These are phyloP conservation scores for Meleagris gallopavo DNA, from an alignment of 2,113 vertebrate genomes.

Conservation along the genomic window DNA sequence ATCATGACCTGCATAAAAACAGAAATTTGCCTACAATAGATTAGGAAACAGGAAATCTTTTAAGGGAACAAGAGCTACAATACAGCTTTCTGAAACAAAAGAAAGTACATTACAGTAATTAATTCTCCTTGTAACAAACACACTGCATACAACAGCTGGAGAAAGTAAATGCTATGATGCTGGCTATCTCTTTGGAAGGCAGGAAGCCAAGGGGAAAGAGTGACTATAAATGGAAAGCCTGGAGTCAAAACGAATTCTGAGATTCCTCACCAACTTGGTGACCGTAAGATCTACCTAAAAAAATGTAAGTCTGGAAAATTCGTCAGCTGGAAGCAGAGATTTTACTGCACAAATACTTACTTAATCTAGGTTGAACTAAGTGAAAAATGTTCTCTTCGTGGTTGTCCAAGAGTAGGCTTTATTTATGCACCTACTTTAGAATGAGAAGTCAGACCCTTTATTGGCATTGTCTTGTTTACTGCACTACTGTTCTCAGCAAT, in stretches of 20 bases:
- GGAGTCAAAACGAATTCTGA: conserved; percentile 3
- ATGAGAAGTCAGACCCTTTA: neutral
- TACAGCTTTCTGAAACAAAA: conserved; percentile 34
- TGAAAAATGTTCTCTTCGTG: neutral
- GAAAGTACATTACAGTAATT: conserved; percentile 34
- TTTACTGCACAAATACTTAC: conserved; percentile 10
- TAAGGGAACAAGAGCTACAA: conserved; percentile 10
- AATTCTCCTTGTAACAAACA: conserved; percentile 33
- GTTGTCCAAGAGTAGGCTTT: neutral
- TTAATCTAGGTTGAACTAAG: neutral
- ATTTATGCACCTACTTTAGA: neutral
- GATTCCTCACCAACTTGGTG: neutral
- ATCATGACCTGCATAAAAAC: neutral
- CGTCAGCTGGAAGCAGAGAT: neutral
- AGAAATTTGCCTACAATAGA: conserved; percentile 23
- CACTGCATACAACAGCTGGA: conserved; percentile 14
- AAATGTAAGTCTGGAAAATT: neutral
- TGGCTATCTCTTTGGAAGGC: conserved; percentile 41
- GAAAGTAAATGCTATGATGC: conserved; percentile 36
- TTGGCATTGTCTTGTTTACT: neutral
- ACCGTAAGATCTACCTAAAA: neutral
- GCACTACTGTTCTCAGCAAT: neutral
- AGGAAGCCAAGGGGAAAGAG: conserved; percentile 49
- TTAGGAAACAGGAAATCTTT: conserved; percentile 51
- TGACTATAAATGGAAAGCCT: conserved; percentile 27